Percentiles rank a stretch among this genome's conserved stretches.
Conservation (phyloP, 1,140 invertebrate genomes). For the Anastrepha obliqua region DNA sequence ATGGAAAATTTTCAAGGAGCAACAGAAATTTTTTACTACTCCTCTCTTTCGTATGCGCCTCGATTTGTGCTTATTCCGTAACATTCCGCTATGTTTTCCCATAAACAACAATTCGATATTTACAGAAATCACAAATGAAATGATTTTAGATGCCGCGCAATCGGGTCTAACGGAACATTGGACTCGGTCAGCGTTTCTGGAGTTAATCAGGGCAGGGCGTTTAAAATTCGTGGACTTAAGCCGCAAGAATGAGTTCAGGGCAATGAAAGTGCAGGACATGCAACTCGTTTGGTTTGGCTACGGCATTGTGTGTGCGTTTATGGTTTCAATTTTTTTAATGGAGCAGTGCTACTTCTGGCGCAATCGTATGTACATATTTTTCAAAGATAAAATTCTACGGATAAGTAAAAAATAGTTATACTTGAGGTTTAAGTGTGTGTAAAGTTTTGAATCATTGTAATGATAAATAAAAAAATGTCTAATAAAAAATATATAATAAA, state of each 20-base stretch:
- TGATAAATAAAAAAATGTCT: no score
- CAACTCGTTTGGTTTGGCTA: conserved; percentile 68
- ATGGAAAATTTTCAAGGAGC: conserved; percentile 65
- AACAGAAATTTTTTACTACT: conserved; percentile 65
- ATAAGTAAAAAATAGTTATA: no score
- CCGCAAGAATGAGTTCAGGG: conserved; percentile 60
- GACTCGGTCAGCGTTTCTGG: conserved; percentile 60
- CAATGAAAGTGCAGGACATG: conserved; percentile 67
- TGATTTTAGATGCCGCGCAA: conserved; percentile 63
- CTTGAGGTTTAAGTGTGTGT: no score
- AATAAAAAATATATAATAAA: no score
- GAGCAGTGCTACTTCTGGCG: conserved; percentile 57
- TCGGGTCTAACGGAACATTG: conserved; percentile 62
- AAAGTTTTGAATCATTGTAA: no score
- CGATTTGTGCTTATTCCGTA: conserved; percentile 68
- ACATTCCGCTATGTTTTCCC: conserved; percentile 66
- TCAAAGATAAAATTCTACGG: no score
- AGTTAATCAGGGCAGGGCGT: conserved; percentile 64
- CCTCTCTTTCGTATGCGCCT: conserved; percentile 64
- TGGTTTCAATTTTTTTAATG: conserved; percentile 56
- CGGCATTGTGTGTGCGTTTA: conserved; percentile 60
- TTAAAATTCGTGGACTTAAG: conserved; percentile 63
- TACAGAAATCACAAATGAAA: conserved; percentile 59
- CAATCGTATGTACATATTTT: not conserved
- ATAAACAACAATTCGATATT: conserved; percentile 68